A percentile compares a stretch with the other conserved stretches of the same genome.
These are phyloP conservation scores for Probosciger aterrimus DNA, from an alignment of 2,113 vertebrate genomes.

Conservation along the genomic window DNA sequence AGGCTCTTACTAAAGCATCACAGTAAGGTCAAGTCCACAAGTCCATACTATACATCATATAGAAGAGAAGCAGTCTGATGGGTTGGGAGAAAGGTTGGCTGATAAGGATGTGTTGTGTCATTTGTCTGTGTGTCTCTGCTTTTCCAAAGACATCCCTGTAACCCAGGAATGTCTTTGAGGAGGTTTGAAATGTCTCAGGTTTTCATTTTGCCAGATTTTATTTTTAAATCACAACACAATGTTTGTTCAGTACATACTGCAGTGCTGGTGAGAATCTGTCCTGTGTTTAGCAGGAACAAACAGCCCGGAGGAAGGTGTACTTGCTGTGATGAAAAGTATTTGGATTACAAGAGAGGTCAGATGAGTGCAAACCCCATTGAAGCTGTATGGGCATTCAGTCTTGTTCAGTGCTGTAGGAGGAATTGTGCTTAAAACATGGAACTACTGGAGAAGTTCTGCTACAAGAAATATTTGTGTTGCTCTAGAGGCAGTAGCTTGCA, in stretches of 20 bases:
- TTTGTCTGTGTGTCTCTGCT: not conserved
- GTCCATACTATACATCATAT: not conserved
- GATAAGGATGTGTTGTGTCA: conserved; percentile 13
- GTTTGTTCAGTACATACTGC: conserved; percentile 46
- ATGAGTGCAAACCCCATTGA: not conserved
- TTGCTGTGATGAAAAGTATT: not conserved
- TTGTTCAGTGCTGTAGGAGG: not conserved
- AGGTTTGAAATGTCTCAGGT: not conserved
- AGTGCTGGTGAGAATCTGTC: conserved; percentile 21
- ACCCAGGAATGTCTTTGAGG: conserved; percentile 29
- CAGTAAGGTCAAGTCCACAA: conserved; percentile 12
- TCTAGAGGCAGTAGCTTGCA: not conserved
- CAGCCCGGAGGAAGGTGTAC: conserved; percentile 41
- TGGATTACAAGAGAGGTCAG: conserved; percentile 27
- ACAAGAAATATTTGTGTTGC: not conserved
- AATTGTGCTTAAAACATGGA: not conserved
- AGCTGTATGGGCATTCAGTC: not conserved
- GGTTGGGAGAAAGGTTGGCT: not conserved
- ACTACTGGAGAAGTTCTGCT: not conserved
- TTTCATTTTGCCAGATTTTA: conserved; percentile 18
- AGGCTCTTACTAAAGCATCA: conserved; percentile 16
- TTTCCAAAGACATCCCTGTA: not conserved
- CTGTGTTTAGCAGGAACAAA: conserved; percentile 59
- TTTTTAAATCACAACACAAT: conserved; percentile 19
- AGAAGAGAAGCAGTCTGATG: not conserved